Base-by-base conservation (phyloP, 2,797 vertebrate genomes). In the Coilia nasus region DNA sequence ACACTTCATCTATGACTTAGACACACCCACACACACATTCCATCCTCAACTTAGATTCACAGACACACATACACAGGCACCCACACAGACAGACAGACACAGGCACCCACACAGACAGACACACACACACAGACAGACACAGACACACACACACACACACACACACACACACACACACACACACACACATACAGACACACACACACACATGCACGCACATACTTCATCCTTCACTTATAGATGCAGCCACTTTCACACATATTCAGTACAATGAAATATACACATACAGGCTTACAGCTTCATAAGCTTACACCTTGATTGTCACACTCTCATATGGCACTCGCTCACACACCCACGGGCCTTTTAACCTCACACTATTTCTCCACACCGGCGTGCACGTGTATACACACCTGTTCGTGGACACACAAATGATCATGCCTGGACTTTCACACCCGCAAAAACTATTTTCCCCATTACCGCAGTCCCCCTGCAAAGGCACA, bases 151-250 rank as follows among this genome's bases (percentile, higher is more conserved):
- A 28, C 23, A 10, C 81, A 81, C 21, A 81, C 46, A 41, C 21
- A 1, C 44, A 50, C 21, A 81, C 31, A 21, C 17, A 31, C 14
- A 46, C 81, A 50, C 50, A 28, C 6, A 7, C 25, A 31, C 54
- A 59, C 54, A 82, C 81, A 57, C 50, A 81, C 44, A 46, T 4
- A 81, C 44, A 81, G 6, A 82, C 81, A 82, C 47, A 82, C 12
- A 41, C 35, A 82, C 46, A 82, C 19, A 41, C 35, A 41, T 5
- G 5, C 35, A 41, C 35, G 5, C 35, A 41, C 35, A 41, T 5
- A 41, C 2, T 41, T 41, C 35, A 41, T 41, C 5, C 5, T 41
- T 41, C 5, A 41, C 35, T 5, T 41, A 5, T 2, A 41, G 35
- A 41, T 41, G 35, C 35, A 41, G 35, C 2, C 5, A 41, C 35